phyloP scores from a whole-genome alignment of 1,140 invertebrate species.

The Drosophila novamexicana region DNA sequence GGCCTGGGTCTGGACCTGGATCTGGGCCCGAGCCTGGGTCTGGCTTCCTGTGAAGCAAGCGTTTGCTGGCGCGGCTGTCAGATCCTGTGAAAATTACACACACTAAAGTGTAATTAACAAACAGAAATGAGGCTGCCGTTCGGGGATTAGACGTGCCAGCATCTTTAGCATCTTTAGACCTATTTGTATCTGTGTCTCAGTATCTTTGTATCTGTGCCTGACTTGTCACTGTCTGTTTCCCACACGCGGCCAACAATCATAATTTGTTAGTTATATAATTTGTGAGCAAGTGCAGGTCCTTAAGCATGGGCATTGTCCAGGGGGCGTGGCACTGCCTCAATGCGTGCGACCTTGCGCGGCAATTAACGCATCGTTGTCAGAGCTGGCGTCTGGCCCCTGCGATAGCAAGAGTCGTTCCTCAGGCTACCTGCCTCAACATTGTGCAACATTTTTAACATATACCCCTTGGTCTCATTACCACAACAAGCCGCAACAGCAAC shows the following conservation, averaged over 20 bases:
- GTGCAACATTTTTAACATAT: conserved; percentile 29
- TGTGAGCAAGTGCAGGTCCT: conserved; percentile 27
- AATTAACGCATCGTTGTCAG: conserved; percentile 61
- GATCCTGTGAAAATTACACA: conserved; percentile 80
- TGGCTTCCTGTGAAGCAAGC: conserved; percentile 65
- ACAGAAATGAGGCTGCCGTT: conserved; percentile 80
- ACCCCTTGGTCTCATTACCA: conserved; percentile 60
- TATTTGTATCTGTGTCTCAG: conserved; percentile 19
- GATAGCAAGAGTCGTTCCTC: not conserved
- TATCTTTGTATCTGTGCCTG: conserved; percentile 1
- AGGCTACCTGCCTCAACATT: conserved; percentile 9
- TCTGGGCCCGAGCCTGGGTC: conserved; percentile 1
- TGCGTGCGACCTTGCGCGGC: conserved; percentile 61
- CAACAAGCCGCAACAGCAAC: conserved; percentile 44
- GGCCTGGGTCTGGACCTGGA: not conserved
- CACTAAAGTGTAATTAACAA: conserved; percentile 78
- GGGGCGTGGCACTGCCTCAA: conserved; percentile 14
- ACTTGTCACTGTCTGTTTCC: conserved; percentile 63
- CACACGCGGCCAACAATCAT: conserved; percentile 40
- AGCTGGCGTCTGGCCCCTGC: not conserved
- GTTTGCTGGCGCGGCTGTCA: conserved; percentile 28
- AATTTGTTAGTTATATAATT: conserved; percentile 50
- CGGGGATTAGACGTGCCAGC: conserved; percentile 65
- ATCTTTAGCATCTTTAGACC: conserved; percentile 48
- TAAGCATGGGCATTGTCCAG: not conserved